These are phyloP conservation scores for Lithodes maja DNA, from an alignment of 2,888 invertebrate genomes.

Conservation along the genomic window DNA sequence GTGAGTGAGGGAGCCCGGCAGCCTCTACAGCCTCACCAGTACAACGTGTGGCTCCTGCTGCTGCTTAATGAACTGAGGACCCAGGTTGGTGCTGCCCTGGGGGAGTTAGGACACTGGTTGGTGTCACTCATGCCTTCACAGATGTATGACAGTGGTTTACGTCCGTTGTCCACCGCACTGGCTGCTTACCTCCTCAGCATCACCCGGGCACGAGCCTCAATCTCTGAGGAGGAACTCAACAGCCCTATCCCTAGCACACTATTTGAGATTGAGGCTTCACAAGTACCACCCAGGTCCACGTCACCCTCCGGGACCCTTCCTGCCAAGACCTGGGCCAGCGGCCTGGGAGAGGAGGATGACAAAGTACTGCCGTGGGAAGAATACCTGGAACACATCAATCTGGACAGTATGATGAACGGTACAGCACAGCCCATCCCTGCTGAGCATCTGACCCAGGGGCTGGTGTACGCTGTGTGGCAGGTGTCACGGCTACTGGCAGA, in stretches of 20 bases:
- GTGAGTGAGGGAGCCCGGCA: slow-evolving; percentile 16
- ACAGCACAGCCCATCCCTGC: slow-evolving; percentile 31
- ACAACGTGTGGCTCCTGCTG: slow-evolving; percentile 46
- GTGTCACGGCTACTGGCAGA: slow-evolving; percentile 36
- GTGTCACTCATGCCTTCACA: slow-evolving; percentile 38
- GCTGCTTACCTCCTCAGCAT: slow-evolving; percentile 23
- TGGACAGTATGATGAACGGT: slow-evolving; percentile 52
- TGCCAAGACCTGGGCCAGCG: not conserved
- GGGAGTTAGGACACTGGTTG: slow-evolving; percentile 40
- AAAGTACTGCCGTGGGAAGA: slow-evolving; percentile 42
- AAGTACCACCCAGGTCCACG: not conserved
- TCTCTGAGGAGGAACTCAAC: not conserved
- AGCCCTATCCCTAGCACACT: not conserved
- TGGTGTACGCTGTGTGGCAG: slow-evolving; percentile 59
- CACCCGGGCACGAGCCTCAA: not conserved
- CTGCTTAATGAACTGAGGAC: slow-evolving; percentile 57
- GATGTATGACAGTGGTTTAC: slow-evolving; percentile 35
- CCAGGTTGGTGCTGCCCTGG: slow-evolving; percentile 47
- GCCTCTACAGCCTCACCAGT: slow-evolving; percentile 38
- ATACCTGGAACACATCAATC: slow-evolving; percentile 36
- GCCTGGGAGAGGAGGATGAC: not conserved
- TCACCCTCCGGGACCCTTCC: not conserved
- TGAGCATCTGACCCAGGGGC: slow-evolving; percentile 47
- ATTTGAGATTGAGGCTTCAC: not conserved
- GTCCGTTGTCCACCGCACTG: slow-evolving; percentile 23